Percentiles rank a stretch among this genome's conserved stretches.
phyloP scores from a whole-genome alignment of 37 sponge, comb jelly and placozoan species.

The Tethya wilhelma region DNA sequence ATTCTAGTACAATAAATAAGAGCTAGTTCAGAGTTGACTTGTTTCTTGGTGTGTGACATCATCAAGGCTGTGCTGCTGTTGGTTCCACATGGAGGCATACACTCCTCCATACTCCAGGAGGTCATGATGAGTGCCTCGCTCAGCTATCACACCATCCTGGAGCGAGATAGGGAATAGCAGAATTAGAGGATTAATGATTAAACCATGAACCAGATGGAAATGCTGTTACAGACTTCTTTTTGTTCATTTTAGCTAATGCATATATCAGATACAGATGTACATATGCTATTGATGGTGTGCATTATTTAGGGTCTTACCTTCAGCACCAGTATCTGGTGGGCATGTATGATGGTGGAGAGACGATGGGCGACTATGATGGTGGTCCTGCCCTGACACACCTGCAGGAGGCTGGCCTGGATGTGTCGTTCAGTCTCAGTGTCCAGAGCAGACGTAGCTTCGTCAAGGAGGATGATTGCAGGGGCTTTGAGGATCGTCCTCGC shows the following conservation, averaged over 20 bases:
- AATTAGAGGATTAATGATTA: background rate
- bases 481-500: conserved; percentile 97
- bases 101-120: conserved; percentile 71
- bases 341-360: conserved; percentile 96
- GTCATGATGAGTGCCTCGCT: conserved; percentile 82
- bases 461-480: conserved; percentile 90
- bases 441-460: conserved; percentile 98
- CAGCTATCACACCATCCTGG: conserved; percentile 70
- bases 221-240: background rate
- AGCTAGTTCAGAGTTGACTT: too few species aligned
- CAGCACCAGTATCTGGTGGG: conserved; percentile 93
- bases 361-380: conserved; percentile 96
- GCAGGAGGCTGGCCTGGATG: conserved; percentile 88
- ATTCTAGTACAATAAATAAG: too few species aligned
- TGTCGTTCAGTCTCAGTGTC: conserved; percentile 96
- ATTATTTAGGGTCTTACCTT: conserved; percentile 48
- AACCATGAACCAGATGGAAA: background rate
- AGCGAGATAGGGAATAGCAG: background rate
- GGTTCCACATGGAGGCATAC: conserved; percentile 92
- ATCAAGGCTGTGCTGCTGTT: conserved; percentile 86
- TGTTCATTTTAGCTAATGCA: background rate
- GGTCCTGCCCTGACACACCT: conserved; percentile 87
- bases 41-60: too few species aligned
- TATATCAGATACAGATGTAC: background rate
- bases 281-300: background rate